Evolutionary conservation across 2,113 vertebrate genomes (phyloP).

Genomic region (Prunella himalayana): DNA sequence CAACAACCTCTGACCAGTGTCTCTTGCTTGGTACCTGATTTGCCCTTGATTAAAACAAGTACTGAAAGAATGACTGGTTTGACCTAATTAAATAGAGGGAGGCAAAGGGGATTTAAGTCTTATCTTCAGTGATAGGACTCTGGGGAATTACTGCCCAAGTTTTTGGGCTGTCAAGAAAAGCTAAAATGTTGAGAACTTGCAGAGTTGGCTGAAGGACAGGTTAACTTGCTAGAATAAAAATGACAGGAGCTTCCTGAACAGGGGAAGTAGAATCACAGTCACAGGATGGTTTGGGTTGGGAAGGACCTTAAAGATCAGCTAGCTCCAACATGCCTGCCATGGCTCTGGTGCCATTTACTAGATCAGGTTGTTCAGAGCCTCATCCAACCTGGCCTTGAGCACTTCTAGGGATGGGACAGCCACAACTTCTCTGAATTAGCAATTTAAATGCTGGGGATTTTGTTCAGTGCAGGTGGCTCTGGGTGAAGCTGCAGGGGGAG

Average conservation of each 20-base stretch:
- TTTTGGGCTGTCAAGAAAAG: neutral
- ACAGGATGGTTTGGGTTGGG: neutral
- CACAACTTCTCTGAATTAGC: neutral
- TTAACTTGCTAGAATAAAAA: neutral
- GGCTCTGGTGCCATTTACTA: fast-evolving
- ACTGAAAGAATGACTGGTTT: neutral
- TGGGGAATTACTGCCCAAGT: neutral
- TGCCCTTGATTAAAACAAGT: neutral
- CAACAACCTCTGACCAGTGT: neutral
- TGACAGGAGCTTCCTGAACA: fast-evolving
- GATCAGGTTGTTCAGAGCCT: neutral
- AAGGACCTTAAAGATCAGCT: neutral
- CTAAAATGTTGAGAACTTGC: neutral
- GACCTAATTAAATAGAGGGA: neutral
- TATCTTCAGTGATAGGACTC: neutral
- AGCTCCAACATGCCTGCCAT: neutral
- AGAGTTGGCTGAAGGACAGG: neutral
- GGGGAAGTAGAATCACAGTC: neutral
- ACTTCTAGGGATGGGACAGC: neutral
- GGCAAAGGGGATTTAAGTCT: neutral
- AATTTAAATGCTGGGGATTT: neutral
- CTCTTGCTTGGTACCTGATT: neutral
- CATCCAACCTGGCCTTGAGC: neutral
- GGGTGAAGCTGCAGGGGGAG: neutral
- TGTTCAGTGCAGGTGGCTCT: neutral